Percentiles rank a stretch among this genome's conserved stretches.
These are phyloP conservation scores for Acleris cristana DNA, from an alignment of 2,888 invertebrate species.

Conservation along the genomic window DNA sequence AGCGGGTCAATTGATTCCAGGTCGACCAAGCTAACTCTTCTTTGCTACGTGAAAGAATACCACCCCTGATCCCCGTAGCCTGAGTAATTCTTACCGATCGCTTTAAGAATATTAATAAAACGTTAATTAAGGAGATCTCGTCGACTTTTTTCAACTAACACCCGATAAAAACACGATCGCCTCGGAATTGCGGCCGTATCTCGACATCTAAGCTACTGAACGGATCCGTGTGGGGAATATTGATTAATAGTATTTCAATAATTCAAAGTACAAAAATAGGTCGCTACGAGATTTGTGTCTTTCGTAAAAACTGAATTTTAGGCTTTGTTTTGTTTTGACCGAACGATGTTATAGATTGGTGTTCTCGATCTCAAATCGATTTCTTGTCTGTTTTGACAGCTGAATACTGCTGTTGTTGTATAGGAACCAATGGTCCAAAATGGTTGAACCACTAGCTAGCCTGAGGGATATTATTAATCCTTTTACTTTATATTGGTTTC, in stretches of 20 bases:
- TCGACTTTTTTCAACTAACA: slow-evolving; percentile 30
- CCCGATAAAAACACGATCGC: slow-evolving; percentile 24
- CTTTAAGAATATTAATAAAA: slow-evolving; percentile 37
- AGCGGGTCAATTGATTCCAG: too few relatives aligned
- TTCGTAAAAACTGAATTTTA: slow-evolving; percentile 7
- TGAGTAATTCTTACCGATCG: slow-evolving; percentile 29
- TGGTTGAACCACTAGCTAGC: too few relatives aligned
- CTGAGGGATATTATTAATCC: too few relatives aligned
- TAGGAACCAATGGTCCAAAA: too few relatives aligned
- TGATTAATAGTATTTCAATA: slow-evolving; percentile 29
- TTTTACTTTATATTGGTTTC: too few relatives aligned
- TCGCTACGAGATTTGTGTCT: slow-evolving; percentile 6
- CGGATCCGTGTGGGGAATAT: slow-evolving; percentile 29
- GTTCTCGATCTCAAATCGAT: slow-evolving; percentile 26
- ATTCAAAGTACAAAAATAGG: slow-evolving; percentile 7
- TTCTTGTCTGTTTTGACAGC: slow-evolving; percentile 11
- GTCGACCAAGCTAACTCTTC: too few relatives aligned
- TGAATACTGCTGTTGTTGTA: too few relatives aligned
- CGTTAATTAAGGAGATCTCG: slow-evolving; percentile 28
- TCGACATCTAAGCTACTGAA: slow-evolving; percentile 24
- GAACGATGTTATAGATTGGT: slow-evolving; percentile 11
- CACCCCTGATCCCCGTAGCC: slow-evolving; percentile 11
- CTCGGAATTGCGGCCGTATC: slow-evolving; percentile 20
- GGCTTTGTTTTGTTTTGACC: slow-evolving; percentile 6
- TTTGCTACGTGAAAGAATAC: too few relatives aligned